Evolutionary conservation across 2,797 vertebrate species (phyloP).

Genomic region (Eospalax fontanierii): DNA sequence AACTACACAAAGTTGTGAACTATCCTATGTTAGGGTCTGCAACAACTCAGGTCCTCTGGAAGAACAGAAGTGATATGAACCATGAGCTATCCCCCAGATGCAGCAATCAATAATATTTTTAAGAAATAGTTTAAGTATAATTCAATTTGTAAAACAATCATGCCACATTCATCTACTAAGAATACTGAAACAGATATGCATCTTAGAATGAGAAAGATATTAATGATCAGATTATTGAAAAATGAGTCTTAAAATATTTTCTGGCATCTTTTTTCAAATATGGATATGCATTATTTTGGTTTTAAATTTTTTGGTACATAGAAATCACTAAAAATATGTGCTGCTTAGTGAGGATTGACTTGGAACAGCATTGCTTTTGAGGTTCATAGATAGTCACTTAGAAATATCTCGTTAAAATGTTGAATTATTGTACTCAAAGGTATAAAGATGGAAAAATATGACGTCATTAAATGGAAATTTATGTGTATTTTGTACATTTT

Average conservation of each 20-base stretch:
- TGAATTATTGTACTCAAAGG: slow-evolving; percentile 41
- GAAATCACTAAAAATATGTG: not conserved
- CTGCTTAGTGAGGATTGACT: not conserved
- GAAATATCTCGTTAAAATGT: not conserved
- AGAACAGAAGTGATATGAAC: not conserved
- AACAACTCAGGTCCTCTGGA: not conserved
- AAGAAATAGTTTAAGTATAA: not conserved
- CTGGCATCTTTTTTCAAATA: not conserved
- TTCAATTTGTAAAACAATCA: not conserved
- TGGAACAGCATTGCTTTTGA: not conserved
- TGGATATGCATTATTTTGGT: not conserved
- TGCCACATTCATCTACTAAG: not conserved
- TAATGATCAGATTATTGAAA: not conserved
- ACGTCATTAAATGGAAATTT: not conserved
- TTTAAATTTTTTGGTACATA: not conserved
- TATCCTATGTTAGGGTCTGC: no score
- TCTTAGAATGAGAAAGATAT: not conserved
- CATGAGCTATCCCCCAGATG: not conserved
- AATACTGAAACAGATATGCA: not conserved
- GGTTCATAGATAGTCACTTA: not conserved
- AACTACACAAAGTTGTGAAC: no score
- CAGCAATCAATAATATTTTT: not conserved
- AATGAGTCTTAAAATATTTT: not conserved
- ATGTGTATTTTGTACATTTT: not conserved
- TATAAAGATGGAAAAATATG: not conserved